A percentile compares a stretch with the other conserved stretches of the same genome.
phyloP scores from a whole-genome alignment of 2,113 vertebrate genomes.

The Hippolais icterina region DNA sequence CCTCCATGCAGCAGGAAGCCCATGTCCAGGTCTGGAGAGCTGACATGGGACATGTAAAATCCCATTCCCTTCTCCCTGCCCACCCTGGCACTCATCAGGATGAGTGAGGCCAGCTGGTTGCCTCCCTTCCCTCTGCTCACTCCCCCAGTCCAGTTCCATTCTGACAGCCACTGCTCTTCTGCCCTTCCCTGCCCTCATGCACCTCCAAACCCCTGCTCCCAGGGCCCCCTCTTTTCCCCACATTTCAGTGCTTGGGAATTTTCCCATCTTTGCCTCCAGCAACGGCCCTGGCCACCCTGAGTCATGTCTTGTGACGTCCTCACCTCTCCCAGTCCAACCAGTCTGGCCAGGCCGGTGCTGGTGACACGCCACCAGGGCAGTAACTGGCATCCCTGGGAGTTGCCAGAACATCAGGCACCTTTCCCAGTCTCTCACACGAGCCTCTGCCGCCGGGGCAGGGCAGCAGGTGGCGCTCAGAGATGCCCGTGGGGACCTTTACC shows the following conservation, averaged over 20 bases:
- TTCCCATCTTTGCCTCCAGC: not conserved
- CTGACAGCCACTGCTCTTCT: not conserved
- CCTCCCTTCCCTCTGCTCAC: not conserved
- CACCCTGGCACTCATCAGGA: not conserved
- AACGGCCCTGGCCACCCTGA: not conserved
- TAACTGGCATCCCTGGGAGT: not conserved
- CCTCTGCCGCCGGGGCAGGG: rapidly evolving
- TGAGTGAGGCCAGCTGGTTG: rapidly evolving
- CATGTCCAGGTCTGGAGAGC: not conserved
- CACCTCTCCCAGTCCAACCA: not conserved
- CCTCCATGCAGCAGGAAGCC: not conserved
- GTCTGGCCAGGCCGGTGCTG: not conserved
- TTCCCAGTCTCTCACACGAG: rapidly evolving
- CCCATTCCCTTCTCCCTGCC: too few species aligned
- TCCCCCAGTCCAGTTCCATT: not conserved
- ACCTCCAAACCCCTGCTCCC: rapidly evolving
- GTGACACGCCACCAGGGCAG: rapidly evolving
- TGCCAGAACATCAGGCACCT: rapidly evolving
- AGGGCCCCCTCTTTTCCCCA: not conserved
- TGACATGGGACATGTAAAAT: not conserved
- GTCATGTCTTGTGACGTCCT: not conserved
- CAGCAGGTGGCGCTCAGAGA: rapidly evolving
- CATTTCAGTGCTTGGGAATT: not conserved
- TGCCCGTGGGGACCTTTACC: not conserved
- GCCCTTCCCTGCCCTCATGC: rapidly evolving